Percentiles rank a stretch among this genome's conserved stretches.
Conservation (phyloP, 2,797 vertebrate genomes). For the Pangasius larnaudii region DNA sequence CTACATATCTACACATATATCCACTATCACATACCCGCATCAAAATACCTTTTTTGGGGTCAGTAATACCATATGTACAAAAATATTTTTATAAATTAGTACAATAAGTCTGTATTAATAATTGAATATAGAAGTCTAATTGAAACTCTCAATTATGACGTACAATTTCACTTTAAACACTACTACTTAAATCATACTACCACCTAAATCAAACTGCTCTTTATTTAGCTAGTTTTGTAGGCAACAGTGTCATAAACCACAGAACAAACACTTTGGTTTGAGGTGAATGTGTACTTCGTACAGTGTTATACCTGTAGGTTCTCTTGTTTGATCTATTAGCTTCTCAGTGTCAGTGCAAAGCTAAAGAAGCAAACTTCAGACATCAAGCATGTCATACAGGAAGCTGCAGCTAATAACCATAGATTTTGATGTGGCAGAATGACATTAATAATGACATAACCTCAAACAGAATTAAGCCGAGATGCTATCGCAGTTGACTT, state of each 20-base stretch:
- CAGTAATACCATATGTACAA: not conserved
- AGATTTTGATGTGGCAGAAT: not conserved
- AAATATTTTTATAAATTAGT: not conserved
- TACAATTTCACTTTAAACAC: not conserved
- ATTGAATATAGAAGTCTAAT: not conserved
- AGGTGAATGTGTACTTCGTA: not conserved
- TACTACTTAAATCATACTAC: not conserved
- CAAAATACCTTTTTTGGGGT: not conserved
- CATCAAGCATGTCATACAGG: not conserved
- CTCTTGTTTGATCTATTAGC: not conserved
- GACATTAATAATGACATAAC: not conserved
- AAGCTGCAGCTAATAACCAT: not conserved
- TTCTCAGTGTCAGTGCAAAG: not conserved
- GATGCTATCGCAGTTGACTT: not conserved
- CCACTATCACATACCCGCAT: not conserved
- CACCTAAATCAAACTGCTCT: not conserved
- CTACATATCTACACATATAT: no score
- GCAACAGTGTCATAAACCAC: no score
- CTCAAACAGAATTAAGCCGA: not conserved
- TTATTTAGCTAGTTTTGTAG: not conserved
- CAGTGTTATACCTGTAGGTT: not conserved
- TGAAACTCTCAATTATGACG: not conserved
- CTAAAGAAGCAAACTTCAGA: not conserved
- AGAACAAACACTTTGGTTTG: not conserved
- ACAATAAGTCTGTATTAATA: not conserved